Base-by-base conservation (phyloP, 2,797 vertebrate species). In the Galaxias olidus region DNA sequence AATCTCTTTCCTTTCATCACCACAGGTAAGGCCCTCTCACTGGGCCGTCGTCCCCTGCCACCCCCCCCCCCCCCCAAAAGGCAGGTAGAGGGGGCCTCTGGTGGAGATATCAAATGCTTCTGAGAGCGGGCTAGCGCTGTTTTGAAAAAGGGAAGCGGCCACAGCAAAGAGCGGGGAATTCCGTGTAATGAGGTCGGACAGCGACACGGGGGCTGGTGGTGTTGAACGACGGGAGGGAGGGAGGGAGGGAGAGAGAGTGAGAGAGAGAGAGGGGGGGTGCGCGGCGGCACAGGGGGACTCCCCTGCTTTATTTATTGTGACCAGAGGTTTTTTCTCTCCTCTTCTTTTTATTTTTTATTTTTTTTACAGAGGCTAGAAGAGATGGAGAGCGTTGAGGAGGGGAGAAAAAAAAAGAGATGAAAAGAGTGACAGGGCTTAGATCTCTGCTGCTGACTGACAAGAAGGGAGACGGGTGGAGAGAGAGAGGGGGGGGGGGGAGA, bases 381-480 rank as follows among this genome's bases (percentile, higher is more conserved):
- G 17, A 51, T 4, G 44, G 17, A 61, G 44, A 53, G 48, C 51
- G n/a, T 63, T 51, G 59, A 45, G 48, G 42, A 43, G 71, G 69
- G 60, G 61, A 61, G 41, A 43, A 4, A 10, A 4, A 78, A 82
- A 87, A 79, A 87, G 86, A 84, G 79, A 88, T 89, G 87, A 67
- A 59, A 86, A 85, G 57, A 46, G 67, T 68, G 74, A 65, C 66
- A 62, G 67, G 52, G 59, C 86, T 88, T 72, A 78, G 63, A 66
- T 88, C 74, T 72, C 70, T 68, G 69, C 74, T 74, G 74, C 64
- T 72, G 80, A 79, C 67, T 62, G 84, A 83, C 78, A 74, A 81
- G 80, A 59, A 66, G 72, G 72, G 75, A 82, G 82, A 64, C 17
- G 30, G 83, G 18, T 59, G 74, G 20, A 18, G 41, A 57, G 66